Conservation (phyloP, 64 coral and sea anemone species). For the Cladopsammia gracilis region DNA sequence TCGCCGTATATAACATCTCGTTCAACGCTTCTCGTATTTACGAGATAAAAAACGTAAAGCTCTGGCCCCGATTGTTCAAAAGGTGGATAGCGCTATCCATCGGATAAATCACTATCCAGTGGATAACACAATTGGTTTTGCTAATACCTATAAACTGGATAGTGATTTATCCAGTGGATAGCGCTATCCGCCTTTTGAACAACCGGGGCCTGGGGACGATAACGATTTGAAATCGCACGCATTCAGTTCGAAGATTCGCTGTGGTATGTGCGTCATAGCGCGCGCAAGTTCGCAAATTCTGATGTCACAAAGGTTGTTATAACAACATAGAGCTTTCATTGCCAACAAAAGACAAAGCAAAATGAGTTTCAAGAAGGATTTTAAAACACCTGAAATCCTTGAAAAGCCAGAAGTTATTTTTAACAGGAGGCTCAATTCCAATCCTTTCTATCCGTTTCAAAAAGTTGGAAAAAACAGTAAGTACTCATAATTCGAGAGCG, state of each 20-base stretch:
- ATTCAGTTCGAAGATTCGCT: neutral
- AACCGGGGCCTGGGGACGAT: too few species aligned
- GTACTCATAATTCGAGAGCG: neutral
- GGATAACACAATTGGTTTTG: too few species aligned
- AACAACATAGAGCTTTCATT: neutral
- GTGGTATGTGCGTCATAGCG: neutral
- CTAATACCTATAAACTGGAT: too few species aligned
- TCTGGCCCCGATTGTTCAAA: too few species aligned
- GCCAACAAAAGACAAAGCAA: neutral
- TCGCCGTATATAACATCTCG: too few species aligned
- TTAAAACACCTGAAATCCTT: slow-evolving; percentile 84
- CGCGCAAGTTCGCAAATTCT: slow-evolving; percentile 3
- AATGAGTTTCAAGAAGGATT: slow-evolving; percentile 45
- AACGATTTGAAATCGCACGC: neutral
- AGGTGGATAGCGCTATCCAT: too few species aligned
- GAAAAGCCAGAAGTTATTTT: slow-evolving; percentile 85
- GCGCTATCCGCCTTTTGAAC: too few species aligned
- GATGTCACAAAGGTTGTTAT: slow-evolving; percentile 40
- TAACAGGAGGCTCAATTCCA: slow-evolving; percentile 54
- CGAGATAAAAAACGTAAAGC: too few species aligned
- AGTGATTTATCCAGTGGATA: too few species aligned
- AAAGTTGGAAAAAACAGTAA: slow-evolving; percentile 41
- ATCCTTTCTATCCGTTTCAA: slow-evolving; percentile 79
- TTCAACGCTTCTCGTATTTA: too few species aligned
- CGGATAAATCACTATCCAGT: too few species aligned